These are phyloP conservation scores for Narcine bancroftii DNA, from an alignment of 2,113 vertebrate species.

Conservation along the genomic window DNA sequence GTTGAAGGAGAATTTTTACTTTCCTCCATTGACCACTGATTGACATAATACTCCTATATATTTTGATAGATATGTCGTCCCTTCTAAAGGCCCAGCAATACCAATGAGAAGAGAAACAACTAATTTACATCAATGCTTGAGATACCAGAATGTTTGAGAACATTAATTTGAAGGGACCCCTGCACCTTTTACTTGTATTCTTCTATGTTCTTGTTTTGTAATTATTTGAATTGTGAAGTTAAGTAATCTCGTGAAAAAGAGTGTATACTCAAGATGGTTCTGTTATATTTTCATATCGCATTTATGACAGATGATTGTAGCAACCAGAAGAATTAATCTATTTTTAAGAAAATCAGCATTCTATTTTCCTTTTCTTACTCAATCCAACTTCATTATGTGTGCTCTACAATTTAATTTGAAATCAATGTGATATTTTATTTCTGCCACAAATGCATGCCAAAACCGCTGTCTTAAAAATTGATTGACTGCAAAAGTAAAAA, in stretches of 20 bases:
- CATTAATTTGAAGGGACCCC: too few relatives aligned
- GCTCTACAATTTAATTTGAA: conserved; percentile 6
- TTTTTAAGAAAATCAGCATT: conserved; percentile 1
- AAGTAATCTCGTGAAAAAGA: background rate
- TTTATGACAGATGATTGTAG: background rate
- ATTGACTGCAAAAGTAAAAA: too few relatives aligned
- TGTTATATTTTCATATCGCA: background rate
- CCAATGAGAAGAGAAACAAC: background rate
- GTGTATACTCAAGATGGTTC: background rate
- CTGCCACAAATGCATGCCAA: background rate
- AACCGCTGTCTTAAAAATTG: background rate
- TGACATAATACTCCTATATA: background rate
- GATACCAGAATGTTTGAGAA: too few relatives aligned
- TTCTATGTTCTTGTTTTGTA: background rate
- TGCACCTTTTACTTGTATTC: too few relatives aligned
- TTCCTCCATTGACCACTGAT: too few relatives aligned
- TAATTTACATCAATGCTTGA: background rate
- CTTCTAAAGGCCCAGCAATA: too few relatives aligned
- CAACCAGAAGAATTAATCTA: background rate
- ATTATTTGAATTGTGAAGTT: background rate
- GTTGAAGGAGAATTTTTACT: background rate
- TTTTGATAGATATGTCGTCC: background rate
- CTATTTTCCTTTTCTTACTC: background rate
- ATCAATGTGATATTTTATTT: background rate
- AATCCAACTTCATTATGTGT: background rate